Percentiles rank a stretch among this genome's conserved stretches.
Evolutionary conservation across 2,797 vertebrate species (phyloP).

Genomic region (Girardinus metallicus): DNA sequence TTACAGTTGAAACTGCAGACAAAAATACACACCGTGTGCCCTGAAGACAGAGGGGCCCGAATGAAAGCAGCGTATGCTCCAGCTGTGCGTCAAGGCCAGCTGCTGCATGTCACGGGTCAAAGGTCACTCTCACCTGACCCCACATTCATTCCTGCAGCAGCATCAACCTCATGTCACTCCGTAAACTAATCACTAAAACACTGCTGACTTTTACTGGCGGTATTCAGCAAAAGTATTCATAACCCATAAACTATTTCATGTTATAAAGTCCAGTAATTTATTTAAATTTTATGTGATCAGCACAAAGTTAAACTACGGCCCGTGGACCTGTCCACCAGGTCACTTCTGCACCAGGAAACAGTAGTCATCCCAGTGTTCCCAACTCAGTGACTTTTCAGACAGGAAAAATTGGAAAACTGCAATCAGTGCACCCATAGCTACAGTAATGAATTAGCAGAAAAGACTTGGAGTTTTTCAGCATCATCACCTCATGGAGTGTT

Average conservation of each 20-base stretch:
- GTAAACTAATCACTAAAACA: too few species aligned
- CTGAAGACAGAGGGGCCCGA: slow-evolving; percentile 13
- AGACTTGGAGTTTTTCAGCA: slow-evolving; percentile 25
- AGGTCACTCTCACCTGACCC: slow-evolving; percentile 49
- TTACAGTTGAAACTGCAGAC: background rate
- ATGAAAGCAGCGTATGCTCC: slow-evolving; percentile 33
- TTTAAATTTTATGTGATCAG: too few species aligned
- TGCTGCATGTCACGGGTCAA: slow-evolving; percentile 26
- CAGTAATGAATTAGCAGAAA: background rate
- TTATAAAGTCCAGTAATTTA: background rate
- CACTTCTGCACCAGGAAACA: too few species aligned
- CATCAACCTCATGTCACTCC: background rate
- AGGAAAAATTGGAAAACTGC: too few species aligned
- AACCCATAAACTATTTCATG: background rate
- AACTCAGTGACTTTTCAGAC: too few species aligned
- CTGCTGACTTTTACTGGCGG: too few species aligned
- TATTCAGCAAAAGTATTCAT: background rate
- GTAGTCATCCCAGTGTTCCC: too few species aligned
- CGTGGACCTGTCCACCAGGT: too few species aligned
- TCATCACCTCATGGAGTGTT: slow-evolving; percentile 21
- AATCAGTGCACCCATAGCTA: background rate
- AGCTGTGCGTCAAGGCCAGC: slow-evolving; percentile 45
- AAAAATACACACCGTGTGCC: background rate
- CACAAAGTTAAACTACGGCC: too few species aligned
- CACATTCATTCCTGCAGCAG: slow-evolving; percentile 53